Evolutionary conservation across 1,140 invertebrate genomes (phyloP).

Genomic region (Drosophila funebris): DNA sequence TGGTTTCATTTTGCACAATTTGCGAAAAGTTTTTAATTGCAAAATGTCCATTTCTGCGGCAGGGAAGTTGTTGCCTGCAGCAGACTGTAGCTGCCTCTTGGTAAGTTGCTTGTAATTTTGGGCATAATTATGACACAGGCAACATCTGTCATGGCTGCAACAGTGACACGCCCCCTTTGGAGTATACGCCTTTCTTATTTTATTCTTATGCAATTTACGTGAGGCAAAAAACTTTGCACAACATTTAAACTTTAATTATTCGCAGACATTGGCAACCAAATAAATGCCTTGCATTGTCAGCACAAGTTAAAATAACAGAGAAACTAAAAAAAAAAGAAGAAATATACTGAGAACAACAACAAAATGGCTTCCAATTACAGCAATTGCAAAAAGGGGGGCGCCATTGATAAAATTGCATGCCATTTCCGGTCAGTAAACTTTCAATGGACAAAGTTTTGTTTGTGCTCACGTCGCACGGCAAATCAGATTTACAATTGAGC

Average conservation of each 20-base stretch:
- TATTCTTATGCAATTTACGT: conserved; percentile 64
- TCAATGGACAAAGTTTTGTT: conserved; percentile 53
- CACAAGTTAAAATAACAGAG: conserved; percentile 9
- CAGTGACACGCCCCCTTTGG: conserved; percentile 20
- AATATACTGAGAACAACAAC: not conserved
- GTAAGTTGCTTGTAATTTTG: conserved; percentile 60
- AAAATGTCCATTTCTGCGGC: conserved; percentile 48
- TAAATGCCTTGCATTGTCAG: conserved; percentile 43
- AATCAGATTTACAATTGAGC: conserved; percentile 50
- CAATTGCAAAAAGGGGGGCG: not conserved
- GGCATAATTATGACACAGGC: conserved; percentile 72
- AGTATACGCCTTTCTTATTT: conserved; percentile 7
- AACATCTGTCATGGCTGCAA: conserved; percentile 50
- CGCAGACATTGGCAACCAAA: conserved; percentile 45
- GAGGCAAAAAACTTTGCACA: conserved; percentile 44
- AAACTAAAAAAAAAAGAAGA: not conserved
- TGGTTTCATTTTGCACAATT: conserved; percentile 26
- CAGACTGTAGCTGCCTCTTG: conserved; percentile 24
- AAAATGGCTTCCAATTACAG: not conserved
- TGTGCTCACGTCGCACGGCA: conserved; percentile 18
- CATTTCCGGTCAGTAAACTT: conserved; percentile 80
- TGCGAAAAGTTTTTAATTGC: conserved; percentile 72
- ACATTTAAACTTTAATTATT: conserved; percentile 72
- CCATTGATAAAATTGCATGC: conserved; percentile 76
- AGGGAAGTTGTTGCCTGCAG: not conserved